These are phyloP conservation scores for Uloborus plumipes DNA, from an alignment of 2,888 invertebrate species.

Conservation along the genomic window DNA sequence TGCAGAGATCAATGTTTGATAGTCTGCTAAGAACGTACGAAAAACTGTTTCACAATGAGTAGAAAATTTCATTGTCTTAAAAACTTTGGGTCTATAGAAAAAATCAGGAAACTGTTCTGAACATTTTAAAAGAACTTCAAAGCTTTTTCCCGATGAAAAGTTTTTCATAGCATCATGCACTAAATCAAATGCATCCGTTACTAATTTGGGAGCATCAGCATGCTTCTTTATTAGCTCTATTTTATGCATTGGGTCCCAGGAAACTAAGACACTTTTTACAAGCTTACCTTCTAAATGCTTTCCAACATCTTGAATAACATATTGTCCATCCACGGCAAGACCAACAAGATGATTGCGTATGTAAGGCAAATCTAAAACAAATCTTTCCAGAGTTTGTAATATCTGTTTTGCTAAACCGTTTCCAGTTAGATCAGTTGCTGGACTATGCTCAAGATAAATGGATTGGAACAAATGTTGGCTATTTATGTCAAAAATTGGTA, in stretches of 20 bases:
- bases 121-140: not conserved
- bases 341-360: not conserved
- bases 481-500: constrained; percentile 2
- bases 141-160: constrained; percentile 6
- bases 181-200: constrained; percentile 1
- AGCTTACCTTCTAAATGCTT: not conserved
- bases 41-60: constrained; percentile 5
- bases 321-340: constrained; percentile 10
- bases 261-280: not conserved
- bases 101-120: not conserved
- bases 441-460: constrained; percentile 5
- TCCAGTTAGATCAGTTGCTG: not conserved
- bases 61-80: constrained; percentile 2
- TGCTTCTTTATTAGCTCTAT: constrained; percentile 1
- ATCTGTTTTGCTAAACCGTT: not conserved
- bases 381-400: not conserved
- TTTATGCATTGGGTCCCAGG: not conserved
- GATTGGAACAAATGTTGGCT: not conserved
- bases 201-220: not conserved
- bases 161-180: constrained; percentile 3
- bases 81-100: constrained; percentile 7
- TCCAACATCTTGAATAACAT: constrained; percentile 1
- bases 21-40: not conserved
- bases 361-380: not conserved
- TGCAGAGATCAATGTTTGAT: not conserved